These are phyloP conservation scores for Xiphophorus birchmanni DNA, from an alignment of 2,797 vertebrate genomes.

Conservation along the genomic window DNA sequence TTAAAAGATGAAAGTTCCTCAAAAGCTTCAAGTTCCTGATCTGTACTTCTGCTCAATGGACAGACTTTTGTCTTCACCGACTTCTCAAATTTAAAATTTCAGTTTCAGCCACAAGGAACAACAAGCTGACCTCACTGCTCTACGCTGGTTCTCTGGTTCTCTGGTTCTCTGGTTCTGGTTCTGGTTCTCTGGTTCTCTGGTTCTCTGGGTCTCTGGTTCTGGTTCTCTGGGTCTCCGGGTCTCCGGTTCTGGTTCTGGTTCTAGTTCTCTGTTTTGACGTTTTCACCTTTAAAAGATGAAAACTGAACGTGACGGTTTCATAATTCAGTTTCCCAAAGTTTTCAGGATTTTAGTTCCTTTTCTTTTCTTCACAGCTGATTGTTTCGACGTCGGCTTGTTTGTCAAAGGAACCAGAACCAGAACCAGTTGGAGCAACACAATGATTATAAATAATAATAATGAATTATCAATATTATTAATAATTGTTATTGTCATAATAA, in stretches of 20 bases:
- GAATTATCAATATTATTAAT: no score
- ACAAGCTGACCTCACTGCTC: background rate
- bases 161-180: no score
- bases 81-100: constrained; percentile 17
- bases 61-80: background rate
- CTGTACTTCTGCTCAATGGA: constrained; percentile 12
- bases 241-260: no score
- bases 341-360: background rate
- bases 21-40: background rate
- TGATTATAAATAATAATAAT: background rate
- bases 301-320: background rate
- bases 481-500: no score
- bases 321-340: background rate
- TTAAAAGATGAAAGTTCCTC: constrained; percentile 1
- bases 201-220: no score
- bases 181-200: no score
- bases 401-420: background rate
- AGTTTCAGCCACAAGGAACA: background rate
- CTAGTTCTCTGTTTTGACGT: background rate
- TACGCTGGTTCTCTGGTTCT: background rate
- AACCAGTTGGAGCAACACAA: no score
- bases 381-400: background rate
- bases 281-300: background rate
- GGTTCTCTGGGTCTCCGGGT: no score
- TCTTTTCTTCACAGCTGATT: no score